Conservation (phyloP, 2,113 vertebrate species). For the Grallaria varia region DNA sequence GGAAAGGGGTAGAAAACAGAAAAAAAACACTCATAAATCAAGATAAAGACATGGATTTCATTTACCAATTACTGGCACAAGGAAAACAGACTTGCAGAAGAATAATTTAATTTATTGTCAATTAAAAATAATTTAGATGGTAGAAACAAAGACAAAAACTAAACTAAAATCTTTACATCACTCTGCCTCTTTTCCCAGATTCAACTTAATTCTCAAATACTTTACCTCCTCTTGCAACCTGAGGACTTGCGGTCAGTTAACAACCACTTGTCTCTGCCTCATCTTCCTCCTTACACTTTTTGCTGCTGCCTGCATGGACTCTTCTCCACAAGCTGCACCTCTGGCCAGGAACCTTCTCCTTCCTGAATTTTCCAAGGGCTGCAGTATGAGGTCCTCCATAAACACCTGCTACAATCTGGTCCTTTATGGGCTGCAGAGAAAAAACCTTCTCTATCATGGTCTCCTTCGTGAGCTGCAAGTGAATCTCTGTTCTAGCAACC, state of each 20-base stretch:
- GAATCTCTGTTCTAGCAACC: not conserved
- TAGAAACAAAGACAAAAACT: not conserved
- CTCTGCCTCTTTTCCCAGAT: not conserved
- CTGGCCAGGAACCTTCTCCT: not conserved
- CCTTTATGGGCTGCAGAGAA: too few species aligned
- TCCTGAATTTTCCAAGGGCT: fast-evolving
- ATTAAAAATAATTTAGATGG: not conserved
- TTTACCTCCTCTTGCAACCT: not conserved
- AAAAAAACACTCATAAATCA: not conserved
- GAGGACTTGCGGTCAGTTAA: not conserved
- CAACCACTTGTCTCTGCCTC: not conserved
- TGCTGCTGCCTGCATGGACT: not conserved
- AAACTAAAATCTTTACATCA: not conserved
- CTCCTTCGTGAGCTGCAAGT: not conserved
- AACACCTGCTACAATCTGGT: not conserved
- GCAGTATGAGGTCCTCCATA: too few species aligned
- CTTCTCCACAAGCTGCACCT: not conserved
- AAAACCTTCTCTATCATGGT: not conserved
- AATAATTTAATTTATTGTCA: not conserved
- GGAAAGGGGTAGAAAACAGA: not conserved
- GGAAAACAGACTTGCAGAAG: not conserved
- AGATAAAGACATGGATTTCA: not conserved
- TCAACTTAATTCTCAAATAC: not conserved
- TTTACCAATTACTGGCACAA: not conserved
- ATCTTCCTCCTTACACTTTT: not conserved